These are phyloP conservation scores for Hemicentrotus pulcherrimus DNA, from an alignment of 35 echinoderm and acorn worm species.

Conservation along the genomic window DNA sequence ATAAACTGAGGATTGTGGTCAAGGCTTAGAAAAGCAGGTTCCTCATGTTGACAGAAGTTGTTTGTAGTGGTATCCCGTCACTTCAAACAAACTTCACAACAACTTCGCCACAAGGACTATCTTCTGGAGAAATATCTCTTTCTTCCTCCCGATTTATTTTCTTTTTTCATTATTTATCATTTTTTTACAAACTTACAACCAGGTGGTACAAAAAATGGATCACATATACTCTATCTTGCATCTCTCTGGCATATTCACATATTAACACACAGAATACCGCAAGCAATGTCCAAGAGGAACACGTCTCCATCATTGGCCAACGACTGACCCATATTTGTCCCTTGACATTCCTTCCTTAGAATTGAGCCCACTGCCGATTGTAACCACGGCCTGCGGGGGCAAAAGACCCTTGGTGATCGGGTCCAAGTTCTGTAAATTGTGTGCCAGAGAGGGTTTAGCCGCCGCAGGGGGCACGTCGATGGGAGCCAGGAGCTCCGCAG, in stretches of 20 bases:
- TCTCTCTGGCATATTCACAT: constrained; percentile 41
- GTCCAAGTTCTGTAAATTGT: constrained; percentile 41
- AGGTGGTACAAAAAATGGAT: constrained; percentile 18
- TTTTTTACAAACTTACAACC: constrained; percentile 31
- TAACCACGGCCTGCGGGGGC: neutral
- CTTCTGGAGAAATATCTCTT: neutral
- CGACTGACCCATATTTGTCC: constrained; percentile 21
- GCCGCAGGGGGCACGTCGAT: neutral
- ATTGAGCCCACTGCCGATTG: neutral
- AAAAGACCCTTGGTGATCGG: neutral
- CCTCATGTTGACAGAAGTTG: neutral
- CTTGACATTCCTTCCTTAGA: neutral
- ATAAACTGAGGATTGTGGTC: neutral
- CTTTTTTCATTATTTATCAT: neutral
- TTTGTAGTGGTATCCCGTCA: neutral
- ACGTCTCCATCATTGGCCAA: neutral
- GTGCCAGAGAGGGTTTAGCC: neutral
- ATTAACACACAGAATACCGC: constrained; percentile 43
- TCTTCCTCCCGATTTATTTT: neutral
- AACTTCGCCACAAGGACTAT: neutral
- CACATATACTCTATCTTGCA: neutral
- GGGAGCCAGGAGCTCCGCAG: neutral
- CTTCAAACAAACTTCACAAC: constrained; percentile 1
- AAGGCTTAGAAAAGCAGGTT: neutral
- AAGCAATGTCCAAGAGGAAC: neutral